Conservation (phyloP, 2,888 invertebrate genomes). For the Cerastoderma edule region DNA sequence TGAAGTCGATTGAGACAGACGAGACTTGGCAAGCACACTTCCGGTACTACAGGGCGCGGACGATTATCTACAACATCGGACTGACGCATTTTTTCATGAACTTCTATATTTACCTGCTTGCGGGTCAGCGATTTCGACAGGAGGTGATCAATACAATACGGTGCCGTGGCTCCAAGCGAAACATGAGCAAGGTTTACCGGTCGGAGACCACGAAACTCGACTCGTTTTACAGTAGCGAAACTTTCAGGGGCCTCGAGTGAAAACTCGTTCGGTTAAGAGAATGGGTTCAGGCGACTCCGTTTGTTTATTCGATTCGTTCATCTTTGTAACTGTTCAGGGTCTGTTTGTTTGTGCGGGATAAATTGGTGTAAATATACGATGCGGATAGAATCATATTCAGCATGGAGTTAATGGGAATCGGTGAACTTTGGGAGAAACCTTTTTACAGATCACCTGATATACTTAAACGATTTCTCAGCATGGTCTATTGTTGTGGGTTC, state of each 20-base stretch:
- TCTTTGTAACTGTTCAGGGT: too few relatives aligned
- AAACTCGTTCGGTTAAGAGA: too few relatives aligned
- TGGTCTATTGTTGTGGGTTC: too few relatives aligned
- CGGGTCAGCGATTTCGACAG: constrained; percentile 81
- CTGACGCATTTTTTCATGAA: constrained; percentile 82
- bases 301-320: too few relatives aligned
- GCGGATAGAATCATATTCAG: too few relatives aligned
- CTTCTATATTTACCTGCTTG: constrained; percentile 82
- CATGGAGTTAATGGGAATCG: too few relatives aligned
- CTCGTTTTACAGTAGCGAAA: constrained; percentile 61
- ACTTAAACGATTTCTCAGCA: too few relatives aligned
- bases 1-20: constrained; percentile 66
- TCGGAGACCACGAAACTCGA: constrained; percentile 60
- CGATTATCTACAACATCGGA: constrained; percentile 78
- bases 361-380: too few relatives aligned
- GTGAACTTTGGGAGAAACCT: too few relatives aligned
- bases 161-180: constrained; percentile 37
- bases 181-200: constrained; percentile 35
- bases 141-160: constrained; percentile 62
- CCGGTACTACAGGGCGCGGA: constrained; percentile 70
- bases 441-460: too few relatives aligned
- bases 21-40: constrained; percentile 75
- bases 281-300: too few relatives aligned
- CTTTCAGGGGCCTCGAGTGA: constrained; percentile 30
- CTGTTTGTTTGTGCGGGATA: too few relatives aligned